Base-by-base conservation (phyloP, 2,888 invertebrate genomes). In the Aleiodes alternator region DNA sequence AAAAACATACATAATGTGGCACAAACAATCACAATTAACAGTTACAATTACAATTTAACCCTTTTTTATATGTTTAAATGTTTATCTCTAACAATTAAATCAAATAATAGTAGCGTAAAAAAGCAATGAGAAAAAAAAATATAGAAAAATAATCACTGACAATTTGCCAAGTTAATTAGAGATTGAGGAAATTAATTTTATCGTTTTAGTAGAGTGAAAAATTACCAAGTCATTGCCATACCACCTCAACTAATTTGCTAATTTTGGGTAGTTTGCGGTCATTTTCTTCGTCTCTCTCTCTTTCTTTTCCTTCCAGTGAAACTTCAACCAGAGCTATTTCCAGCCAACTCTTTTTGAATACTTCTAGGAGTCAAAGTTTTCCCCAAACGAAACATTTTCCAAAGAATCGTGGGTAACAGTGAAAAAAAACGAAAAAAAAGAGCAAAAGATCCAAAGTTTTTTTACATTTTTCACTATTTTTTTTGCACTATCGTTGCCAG, bases 101-200 rank as follows among this genome's bases (percentile, higher is more conserved):
- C 1, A 3, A 16, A 14, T 14, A 48, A 48, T n/a, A 16, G 43
- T 43, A 48, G n/a, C 16, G 8, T 5, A n/a, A 43, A 66, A 14
- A 16, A 55, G n/a, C n/a, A n/a, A n/a, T n/a, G n/a, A n/a, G n/a
- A 64, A 48, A 43, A 55, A 38, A 31, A 53, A 43, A 70, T 14
- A 34, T 34, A 5, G 12, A 53, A 12, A 34, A 14, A 16, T 12
- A 48, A 66, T 69, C 12, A 4, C 43, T 56, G 34, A 31, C n/a
- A 69, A 69, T 69, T 69, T 55, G 55, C 5, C 38, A 34, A 56
- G 56, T 69, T 69, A 69, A 69, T 69, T 69, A 69, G 56, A 14
- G 69, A 43, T 43, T 43, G 64, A 43, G 56, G 38, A 38, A 69
- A 69, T 69, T 69, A 69, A 69, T 69, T 56, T 69, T 69, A 56